Percentiles rank a stretch among this genome's conserved stretches.
These are phyloP conservation scores for Onthophagus sagittarius DNA, from an alignment of 2,888 invertebrate genomes.

Conservation along the genomic window DNA sequence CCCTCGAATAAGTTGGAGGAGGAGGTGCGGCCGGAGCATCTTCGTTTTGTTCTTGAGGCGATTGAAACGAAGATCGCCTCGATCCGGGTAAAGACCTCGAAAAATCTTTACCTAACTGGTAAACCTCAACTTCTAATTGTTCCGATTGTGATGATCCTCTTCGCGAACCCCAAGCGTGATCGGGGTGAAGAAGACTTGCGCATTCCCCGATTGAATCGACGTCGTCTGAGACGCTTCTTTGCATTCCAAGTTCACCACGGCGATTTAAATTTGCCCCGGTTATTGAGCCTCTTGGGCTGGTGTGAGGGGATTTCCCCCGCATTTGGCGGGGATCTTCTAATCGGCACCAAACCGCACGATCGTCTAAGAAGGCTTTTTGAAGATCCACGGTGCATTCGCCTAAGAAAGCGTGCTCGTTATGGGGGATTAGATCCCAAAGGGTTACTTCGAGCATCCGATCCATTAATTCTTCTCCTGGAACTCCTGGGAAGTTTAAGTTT, in stretches of 20 bases:
- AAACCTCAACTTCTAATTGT: slow-evolving; percentile 73
- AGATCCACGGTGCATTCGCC: slow-evolving; percentile 79
- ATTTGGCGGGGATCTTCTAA: slow-evolving; percentile 74
- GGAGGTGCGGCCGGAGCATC: slow-evolving; percentile 51
- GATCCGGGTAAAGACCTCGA: slow-evolving; percentile 83
- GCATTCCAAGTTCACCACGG: slow-evolving; percentile 69
- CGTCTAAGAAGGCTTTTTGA: slow-evolving; percentile 80
- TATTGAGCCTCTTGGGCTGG: slow-evolving; percentile 76
- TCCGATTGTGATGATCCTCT: slow-evolving; percentile 89
- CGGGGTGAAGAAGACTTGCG: slow-evolving; percentile 76
- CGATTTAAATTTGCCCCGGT: slow-evolving; percentile 42
- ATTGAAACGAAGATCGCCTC: slow-evolving; percentile 78
- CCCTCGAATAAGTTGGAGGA: slow-evolving; percentile 57
- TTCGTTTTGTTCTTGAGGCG: slow-evolving; percentile 53
- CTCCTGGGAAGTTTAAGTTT: slow-evolving; percentile 76
- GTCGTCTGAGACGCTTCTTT: slow-evolving; percentile 71
- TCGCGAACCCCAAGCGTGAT: slow-evolving; percentile 77
- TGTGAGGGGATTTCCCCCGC: slow-evolving; percentile 70
- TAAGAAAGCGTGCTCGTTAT: slow-evolving; percentile 75
- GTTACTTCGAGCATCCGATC: slow-evolving; percentile 81
- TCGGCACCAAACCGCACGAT: slow-evolving; percentile 87
- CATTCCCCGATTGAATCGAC: slow-evolving; percentile 74
- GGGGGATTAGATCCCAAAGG: slow-evolving; percentile 82
- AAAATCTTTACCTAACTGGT: slow-evolving; percentile 81
- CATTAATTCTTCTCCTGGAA: slow-evolving; percentile 74